Evolutionary conservation across 2,797 vertebrate species (phyloP).

Genomic region (Silurus lanzhouensis): DNA sequence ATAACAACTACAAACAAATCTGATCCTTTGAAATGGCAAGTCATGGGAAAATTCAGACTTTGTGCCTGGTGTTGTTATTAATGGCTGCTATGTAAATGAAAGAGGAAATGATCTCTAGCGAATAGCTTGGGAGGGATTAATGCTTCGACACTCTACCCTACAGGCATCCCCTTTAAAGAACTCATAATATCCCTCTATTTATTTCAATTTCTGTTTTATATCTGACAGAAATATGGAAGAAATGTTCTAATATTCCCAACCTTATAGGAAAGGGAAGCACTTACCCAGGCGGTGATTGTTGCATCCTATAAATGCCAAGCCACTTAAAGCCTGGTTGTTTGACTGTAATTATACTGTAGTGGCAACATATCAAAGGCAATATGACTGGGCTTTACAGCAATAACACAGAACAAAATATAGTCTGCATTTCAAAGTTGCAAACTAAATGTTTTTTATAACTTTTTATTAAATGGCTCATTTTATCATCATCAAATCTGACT

Average conservation of each 20-base stretch:
- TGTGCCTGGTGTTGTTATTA: conserved; percentile 25
- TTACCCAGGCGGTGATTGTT: conserved; percentile 1
- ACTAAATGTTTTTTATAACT: neutral
- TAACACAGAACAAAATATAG: neutral
- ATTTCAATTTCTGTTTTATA: conserved; percentile 40
- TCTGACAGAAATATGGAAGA: conserved; percentile 27
- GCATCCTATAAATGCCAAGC: neutral
- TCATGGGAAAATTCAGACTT: neutral
- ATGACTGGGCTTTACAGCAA: neutral
- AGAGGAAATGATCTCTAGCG: conserved; percentile 56
- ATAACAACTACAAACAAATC: conserved; percentile 2
- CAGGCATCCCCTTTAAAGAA: conserved; percentile 39
- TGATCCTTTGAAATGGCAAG: neutral
- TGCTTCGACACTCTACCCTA: conserved; percentile 40
- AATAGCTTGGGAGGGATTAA: conserved; percentile 52
- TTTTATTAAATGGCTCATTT: neutral
- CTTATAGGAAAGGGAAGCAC: neutral
- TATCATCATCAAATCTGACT: neutral
- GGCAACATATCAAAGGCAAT: conserved; percentile 3
- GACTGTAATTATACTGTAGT: conserved; percentile 1
- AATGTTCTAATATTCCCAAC: conserved; percentile 14
- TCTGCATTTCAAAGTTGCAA: neutral
- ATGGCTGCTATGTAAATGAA: conserved; percentile 41
- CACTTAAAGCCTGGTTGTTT: neutral
- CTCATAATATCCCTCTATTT: conserved; percentile 45